Evolutionary conservation across 2,797 vertebrate species (phyloP).

Genomic region (Artibeus lituratus): DNA sequence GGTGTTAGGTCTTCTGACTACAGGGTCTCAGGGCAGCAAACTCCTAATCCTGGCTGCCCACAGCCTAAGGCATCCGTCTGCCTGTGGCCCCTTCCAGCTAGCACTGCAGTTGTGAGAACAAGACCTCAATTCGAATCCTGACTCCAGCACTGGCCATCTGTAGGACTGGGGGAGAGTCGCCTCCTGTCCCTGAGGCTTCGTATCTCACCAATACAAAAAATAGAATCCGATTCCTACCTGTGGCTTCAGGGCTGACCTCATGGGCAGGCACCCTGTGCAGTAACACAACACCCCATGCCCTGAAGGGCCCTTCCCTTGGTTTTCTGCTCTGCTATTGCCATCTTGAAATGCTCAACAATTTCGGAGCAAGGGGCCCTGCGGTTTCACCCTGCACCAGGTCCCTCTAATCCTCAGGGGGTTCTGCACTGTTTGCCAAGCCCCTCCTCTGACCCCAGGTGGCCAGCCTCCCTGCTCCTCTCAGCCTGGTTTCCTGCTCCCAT

Average conservation of each 20-base stretch:
- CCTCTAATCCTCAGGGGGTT: background rate
- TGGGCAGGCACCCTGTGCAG: rapidly evolving
- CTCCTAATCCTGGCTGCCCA: background rate
- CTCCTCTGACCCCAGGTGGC: background rate
- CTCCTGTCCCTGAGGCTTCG: background rate
- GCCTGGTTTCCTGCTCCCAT: background rate
- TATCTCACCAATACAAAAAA: background rate
- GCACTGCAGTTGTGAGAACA: background rate
- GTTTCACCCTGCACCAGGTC: no score
- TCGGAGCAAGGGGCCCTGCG: rapidly evolving
- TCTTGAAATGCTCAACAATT: background rate
- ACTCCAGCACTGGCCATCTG: background rate
- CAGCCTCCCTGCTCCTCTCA: background rate
- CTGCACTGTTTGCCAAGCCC: background rate
- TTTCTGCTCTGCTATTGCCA: background rate
- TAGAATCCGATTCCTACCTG: background rate
- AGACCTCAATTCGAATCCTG: background rate
- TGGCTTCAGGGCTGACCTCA: background rate
- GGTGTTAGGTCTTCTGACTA: background rate
- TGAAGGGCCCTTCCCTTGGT: background rate
- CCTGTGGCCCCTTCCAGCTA: background rate
- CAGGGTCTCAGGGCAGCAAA: background rate
- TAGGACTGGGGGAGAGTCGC: background rate
- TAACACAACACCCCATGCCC: rapidly evolving
- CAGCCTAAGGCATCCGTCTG: rapidly evolving